Evolutionary conservation across 2,113 vertebrate genomes (phyloP).

Genomic region (Alectura lathami): DNA sequence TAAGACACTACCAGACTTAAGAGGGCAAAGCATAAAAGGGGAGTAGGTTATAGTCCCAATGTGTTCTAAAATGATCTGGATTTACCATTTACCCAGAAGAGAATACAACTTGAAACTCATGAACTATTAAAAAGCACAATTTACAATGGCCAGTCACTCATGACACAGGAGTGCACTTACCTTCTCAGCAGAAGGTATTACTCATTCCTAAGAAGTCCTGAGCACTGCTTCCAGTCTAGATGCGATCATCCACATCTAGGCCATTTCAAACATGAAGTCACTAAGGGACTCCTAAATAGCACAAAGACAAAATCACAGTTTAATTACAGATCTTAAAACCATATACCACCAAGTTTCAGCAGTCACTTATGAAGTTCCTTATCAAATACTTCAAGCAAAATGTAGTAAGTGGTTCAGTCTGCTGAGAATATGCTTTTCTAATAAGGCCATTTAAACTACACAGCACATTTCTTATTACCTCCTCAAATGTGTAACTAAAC

Average conservation of each 20-base stretch:
- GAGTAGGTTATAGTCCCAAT: neutral
- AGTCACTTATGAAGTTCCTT: fast-evolving
- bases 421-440: fast-evolving
- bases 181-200: neutral
- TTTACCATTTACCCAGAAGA: neutral
- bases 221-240: neutral
- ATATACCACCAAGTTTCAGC: neutral
- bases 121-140: neutral
- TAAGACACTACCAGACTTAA: conserved; percentile 79
- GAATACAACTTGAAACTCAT: neutral
- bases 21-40: conserved; percentile 78
- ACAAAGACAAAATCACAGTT: neutral
- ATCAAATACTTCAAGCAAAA: neutral
- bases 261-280: neutral
- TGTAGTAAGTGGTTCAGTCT: fast-evolving
- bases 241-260: neutral
- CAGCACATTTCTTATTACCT: neutral
- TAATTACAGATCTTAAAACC: neutral
- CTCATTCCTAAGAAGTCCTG: neutral
- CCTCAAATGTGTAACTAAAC: neutral
- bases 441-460: neutral
- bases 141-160: neutral
- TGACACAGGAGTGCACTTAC: neutral
- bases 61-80: neutral
- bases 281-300: neutral